Percentiles rank a stretch among this genome's conserved stretches.
Conservation (phyloP, 2,888 invertebrate genomes). For the Mythimna loreyi region DNA sequence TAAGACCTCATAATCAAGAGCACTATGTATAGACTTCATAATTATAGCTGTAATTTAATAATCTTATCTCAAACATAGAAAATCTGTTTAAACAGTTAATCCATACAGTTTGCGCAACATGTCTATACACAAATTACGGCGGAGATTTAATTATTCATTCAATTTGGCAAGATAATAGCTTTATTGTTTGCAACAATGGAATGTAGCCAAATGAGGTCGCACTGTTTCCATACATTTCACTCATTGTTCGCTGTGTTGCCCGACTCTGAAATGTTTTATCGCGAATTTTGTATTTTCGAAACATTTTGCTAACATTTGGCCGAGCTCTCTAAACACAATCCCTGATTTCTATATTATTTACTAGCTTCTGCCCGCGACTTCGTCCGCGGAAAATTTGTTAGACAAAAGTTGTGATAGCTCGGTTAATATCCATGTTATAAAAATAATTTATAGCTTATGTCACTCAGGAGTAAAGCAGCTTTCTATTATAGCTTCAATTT, state of each 20-base stretch:
- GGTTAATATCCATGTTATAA: no score
- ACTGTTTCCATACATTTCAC: conserved; percentile 55
- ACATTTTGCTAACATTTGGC: conserved; percentile 45
- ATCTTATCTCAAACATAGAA: conserved; percentile 12
- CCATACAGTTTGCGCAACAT: conserved; percentile 36
- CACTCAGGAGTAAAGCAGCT: no score
- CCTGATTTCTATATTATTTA: conserved; percentile 45
- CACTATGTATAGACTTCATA: not conserved
- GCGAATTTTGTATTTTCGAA: conserved; percentile 50
- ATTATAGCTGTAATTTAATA: not conserved
- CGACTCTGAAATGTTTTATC: conserved; percentile 49
- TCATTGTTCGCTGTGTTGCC: conserved; percentile 58
- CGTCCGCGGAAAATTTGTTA: no score
- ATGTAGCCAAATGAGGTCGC: conserved; percentile 59
- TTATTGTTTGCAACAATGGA: conserved; percentile 71
- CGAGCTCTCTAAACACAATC: conserved; percentile 43
- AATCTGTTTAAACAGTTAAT: conserved; percentile 46
- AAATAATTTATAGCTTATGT: no score
- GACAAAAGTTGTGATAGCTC: no score
- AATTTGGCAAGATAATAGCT: conserved; percentile 74
- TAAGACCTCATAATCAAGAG: not conserved
- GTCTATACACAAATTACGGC: conserved; percentile 47
- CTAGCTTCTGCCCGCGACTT: no score
- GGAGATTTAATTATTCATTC: conserved; percentile 73
- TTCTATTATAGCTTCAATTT: no score